Evolutionary conservation across 2,888 invertebrate genomes (phyloP), one percentile per base, ranked within the genome.

Genomic region (Dynastes maya): DNA sequence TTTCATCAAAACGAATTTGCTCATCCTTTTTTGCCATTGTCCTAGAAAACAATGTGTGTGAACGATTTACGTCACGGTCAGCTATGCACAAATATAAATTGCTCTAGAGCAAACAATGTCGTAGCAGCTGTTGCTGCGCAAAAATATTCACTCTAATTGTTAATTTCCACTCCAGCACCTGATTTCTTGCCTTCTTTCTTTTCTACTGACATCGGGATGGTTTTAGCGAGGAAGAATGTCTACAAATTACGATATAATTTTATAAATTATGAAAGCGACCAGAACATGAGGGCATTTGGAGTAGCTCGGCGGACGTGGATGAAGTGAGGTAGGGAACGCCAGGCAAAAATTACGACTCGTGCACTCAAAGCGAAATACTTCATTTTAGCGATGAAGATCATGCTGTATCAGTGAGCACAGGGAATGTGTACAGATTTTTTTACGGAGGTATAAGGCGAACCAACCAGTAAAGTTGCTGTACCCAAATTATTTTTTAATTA

Each of bases 401-500:
- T 16, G 49, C 2, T 13, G 45, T 67, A 67, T 8, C 45, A 22
- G 45, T n/a, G 16, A 67, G 67, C 8, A 67, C 64, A 13, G 2
- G 6, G 55, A 55, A n/a, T n/a, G 27, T 67, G 49, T 45, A 11
- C 22, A 67, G 27, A 67, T 67, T 45, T 58, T 72, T 58, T 72
- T 71, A 58, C 49, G 55, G 16, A 49, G 16, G 40, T 58, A 16
- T 58, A 72, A 58, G 40, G 37, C 16, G 22, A 72, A 58, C 8
- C 16, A 72, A 58, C 8, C 16, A 40, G 32, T 22, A 67, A 72
- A 72, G 58, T 72, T 72, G 58, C 27, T 58, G 58, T 58, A 72
- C 58, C 55, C 40, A 58, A 72, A 72, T 72, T 72, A 72, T 58
- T 72, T 72, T 72, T 72, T 72, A 72, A 72, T 72, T 72, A 72